Evolutionary conservation across 2,113 vertebrate species (phyloP), one percentile per base, ranked within the genome.

Genomic region (Pelobates fuscus): DNA sequence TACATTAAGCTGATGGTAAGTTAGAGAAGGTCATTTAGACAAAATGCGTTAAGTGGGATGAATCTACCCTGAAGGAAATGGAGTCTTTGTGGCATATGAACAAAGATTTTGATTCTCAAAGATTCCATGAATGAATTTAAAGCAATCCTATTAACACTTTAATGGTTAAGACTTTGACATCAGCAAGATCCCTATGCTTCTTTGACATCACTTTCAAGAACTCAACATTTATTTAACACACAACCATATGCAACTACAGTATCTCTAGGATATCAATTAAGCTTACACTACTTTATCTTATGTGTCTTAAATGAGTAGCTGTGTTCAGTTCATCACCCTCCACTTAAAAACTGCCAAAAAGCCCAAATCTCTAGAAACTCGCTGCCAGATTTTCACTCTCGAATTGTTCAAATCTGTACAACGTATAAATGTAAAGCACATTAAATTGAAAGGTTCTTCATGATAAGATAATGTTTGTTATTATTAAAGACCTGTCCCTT

Each of bases 401-500:
- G 23, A 65, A 15, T 55, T 63, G 25, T 20, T 46, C 70, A 65
- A 74, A 65, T 65, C 46, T 74, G 65, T 49, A 64, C 60, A 65
- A 64, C 65, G 59, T 41, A 32, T 72, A 74, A 74, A 54, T 74
- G 71, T 57, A 65, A 74, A 55, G 30, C 57, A 55, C 46, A 55
- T 74, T 64, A 43, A 62, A 63, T 24, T 73, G 71, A 55, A 74
- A 65, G 46, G 8, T 32, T 74, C 49, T 65, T 43, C 41, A 55
- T 65, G 71, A 74, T 74, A 65, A 74, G 61, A 74, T 74, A 65
- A 55, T 72, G 59, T 64, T 72, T 72, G 60, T 57, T 74, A 41
- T 74, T 65, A 74, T 74, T 65, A 57, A 60, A 61, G 46, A 32
- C 71, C 37, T 74, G 71, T 74, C 71, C 63, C 46, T 74, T 74